A percentile compares a stretch with the other conserved stretches of the same genome.
Conservation (phyloP, 2,797 vertebrate genomes). For the Danio albolineatus region DNA sequence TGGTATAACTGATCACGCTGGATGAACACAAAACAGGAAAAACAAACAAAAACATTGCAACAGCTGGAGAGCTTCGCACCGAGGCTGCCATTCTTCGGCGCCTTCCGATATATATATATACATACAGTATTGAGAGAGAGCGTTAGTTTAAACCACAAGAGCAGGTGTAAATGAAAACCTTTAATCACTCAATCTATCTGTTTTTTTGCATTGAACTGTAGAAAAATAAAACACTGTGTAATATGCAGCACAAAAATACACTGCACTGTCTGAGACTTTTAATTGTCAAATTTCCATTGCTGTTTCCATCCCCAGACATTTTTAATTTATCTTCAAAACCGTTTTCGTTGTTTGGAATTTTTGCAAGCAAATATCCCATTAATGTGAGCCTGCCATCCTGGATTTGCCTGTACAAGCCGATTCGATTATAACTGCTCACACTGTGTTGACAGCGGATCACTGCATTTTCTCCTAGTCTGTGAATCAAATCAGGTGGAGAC, state of each 20-base stretch:
- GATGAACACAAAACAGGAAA: no score
- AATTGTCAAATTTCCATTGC: conserved; percentile 54
- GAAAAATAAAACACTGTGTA: conserved; percentile 61
- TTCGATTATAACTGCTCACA: conserved; percentile 15
- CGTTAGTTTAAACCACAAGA: not conserved
- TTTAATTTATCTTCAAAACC: conserved; percentile 26
- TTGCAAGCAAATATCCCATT: conserved; percentile 48
- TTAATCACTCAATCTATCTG: not conserved
- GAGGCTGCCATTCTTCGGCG: no score
- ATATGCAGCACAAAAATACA: conserved; percentile 72
- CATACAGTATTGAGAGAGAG: no score
- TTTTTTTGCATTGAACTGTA: conserved; percentile 62
- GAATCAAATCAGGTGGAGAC: not conserved
- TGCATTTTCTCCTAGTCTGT: not conserved
- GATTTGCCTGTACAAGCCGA: conserved; percentile 70
- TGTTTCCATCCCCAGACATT: conserved; percentile 45
- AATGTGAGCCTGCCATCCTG: conserved; percentile 24
- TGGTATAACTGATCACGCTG: no score
- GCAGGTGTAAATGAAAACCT: conserved; percentile 33
- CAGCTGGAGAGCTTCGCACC: no score
- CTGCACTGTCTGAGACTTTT: conserved; percentile 54
- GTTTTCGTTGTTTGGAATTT: rapidly evolving
- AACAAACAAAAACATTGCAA: no score
- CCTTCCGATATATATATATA: no score
- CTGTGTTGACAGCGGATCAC: conserved; percentile 64